These are phyloP conservation scores for Enteromius trimaculatus DNA, from an alignment of 2,797 vertebrate species.

Conservation along the genomic window DNA sequence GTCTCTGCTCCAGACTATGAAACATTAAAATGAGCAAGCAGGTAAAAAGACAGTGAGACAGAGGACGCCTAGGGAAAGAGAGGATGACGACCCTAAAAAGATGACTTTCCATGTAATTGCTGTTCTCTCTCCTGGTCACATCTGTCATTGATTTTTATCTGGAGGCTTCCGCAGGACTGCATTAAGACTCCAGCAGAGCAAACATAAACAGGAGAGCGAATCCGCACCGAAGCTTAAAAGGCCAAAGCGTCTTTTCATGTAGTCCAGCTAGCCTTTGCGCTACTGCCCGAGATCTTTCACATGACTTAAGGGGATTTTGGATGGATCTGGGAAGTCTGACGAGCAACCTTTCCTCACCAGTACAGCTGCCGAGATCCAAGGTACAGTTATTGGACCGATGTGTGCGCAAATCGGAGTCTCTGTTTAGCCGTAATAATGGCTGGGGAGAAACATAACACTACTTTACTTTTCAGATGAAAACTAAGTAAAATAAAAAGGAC, in stretches of 20 bases:
- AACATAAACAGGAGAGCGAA: conserved; percentile 51
- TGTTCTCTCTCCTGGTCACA: conserved; percentile 52
- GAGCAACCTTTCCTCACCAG: background rate
- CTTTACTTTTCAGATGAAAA: background rate
- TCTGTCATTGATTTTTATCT: conserved; percentile 54
- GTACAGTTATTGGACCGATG: background rate
- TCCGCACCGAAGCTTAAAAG: conserved; percentile 42
- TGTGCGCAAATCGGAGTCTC: background rate
- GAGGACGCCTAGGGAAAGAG: background rate
- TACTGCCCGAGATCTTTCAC: conserved; percentile 32
- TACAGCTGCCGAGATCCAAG: conserved; percentile 4
- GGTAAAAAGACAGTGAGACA: conserved; percentile 28
- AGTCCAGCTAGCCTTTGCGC: conserved; percentile 37
- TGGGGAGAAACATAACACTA: conserved; percentile 24
- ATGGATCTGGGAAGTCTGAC: conserved; percentile 31
- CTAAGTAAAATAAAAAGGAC: conserved; percentile 20
- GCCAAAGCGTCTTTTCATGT: conserved; percentile 47
- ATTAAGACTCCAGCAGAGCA: conserved; percentile 50
- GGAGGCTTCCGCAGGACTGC: conserved; percentile 43
- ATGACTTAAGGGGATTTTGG: conserved; percentile 33
- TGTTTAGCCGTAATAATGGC: conserved; percentile 17
- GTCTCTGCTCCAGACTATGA: conserved; percentile 36
- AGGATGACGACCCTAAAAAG: conserved; percentile 33
- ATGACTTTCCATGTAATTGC: conserved; percentile 53
- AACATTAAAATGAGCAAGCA: conserved; percentile 41